A percentile compares a stretch with the other conserved stretches of the same genome.
These are phyloP conservation scores for Caenorhabditis sinica DNA, from an alignment of 2,888 invertebrate species.

Conservation along the genomic window DNA sequence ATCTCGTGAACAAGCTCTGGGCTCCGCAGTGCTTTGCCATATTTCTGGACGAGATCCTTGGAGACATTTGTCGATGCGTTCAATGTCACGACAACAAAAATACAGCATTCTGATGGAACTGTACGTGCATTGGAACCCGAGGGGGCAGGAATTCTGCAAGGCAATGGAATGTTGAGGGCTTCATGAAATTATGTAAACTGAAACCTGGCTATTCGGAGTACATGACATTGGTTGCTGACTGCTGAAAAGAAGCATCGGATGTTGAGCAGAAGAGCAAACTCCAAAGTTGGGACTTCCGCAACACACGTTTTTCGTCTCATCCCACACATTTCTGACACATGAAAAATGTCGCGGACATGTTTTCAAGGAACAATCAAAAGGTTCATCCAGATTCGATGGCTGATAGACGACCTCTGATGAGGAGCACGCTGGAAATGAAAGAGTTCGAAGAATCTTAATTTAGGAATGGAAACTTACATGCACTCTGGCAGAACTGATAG, in stretches of 20 bases:
- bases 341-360: constrained; percentile 75
- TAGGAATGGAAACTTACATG: constrained; percentile 64
- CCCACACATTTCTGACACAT: constrained; percentile 75
- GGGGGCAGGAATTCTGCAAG: constrained; percentile 72
- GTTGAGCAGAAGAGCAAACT: constrained; percentile 76
- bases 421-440: constrained; percentile 73
- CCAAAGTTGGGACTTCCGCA: constrained; percentile 75
- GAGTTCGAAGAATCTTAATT: not conserved
- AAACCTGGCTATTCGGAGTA: constrained; percentile 63
- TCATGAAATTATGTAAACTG: constrained; percentile 17
- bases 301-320: constrained; percentile 73
- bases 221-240: constrained; percentile 77
- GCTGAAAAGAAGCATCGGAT: constrained; percentile 73
- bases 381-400: constrained; percentile 69
- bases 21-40: constrained; percentile 68
- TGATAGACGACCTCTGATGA: constrained; percentile 78
- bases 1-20: constrained; percentile 68
- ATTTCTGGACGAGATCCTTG: constrained; percentile 62
- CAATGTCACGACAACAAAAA: constrained; percentile 77
- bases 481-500: constrained; percentile 78
- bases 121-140: constrained; percentile 75
- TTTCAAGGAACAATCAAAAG: constrained; percentile 76
- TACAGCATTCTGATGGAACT: constrained; percentile 73
- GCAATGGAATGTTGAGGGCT: not conserved
- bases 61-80: constrained; percentile 63